Base-by-base conservation (phyloP, 2,113 vertebrate genomes). In the Psettodes erumei region DNA sequence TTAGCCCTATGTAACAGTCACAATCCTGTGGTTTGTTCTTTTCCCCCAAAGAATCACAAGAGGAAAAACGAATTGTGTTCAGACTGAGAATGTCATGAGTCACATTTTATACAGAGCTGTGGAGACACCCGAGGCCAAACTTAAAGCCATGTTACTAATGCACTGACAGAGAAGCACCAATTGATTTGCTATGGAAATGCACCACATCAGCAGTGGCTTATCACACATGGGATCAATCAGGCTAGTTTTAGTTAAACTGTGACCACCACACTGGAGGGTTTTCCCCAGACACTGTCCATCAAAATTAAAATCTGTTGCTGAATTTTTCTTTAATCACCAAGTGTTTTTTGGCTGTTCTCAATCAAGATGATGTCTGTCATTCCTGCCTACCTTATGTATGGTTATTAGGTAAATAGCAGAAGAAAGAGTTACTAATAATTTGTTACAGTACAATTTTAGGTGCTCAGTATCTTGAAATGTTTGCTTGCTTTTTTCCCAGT, bases 181-280 rank as follows among this genome's bases (percentile, higher is more conserved):
- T 89, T 87, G 86, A 90, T 90, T 81, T 67, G 61, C 74, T 59
- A 33, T 79, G 65, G 71, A 86, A 88, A 91, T 75, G 45, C 68
- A 81, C 43, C 73, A 68, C 79, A 84, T 85, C 84, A 79, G 85
- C 84, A 77, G 75, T 81, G 74, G 76, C 77, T 84, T 85, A 81
- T 81, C 70, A 62, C 68, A 68, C 71, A 71, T 71, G 23, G 43
- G 56, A 82, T 91, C 88, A 86, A 79, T 89, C 74, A 59, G 54
- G 54, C 1, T 23, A 56, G 59, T 71, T 84, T 81, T 79, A 84
- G 56, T 78, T 81, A 72, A 73, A 78, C 53, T 56, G 43, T 64
- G 43, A 81, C 50, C 11, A 21, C 33, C 30, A 8, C 21, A 28
- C 32, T 37, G 25, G 35, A 38, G 7, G n/a, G 8, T 43, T 23